Evolutionary conservation across 2,797 vertebrate genomes (phyloP).

Genomic region (Anguilla obscura): DNA sequence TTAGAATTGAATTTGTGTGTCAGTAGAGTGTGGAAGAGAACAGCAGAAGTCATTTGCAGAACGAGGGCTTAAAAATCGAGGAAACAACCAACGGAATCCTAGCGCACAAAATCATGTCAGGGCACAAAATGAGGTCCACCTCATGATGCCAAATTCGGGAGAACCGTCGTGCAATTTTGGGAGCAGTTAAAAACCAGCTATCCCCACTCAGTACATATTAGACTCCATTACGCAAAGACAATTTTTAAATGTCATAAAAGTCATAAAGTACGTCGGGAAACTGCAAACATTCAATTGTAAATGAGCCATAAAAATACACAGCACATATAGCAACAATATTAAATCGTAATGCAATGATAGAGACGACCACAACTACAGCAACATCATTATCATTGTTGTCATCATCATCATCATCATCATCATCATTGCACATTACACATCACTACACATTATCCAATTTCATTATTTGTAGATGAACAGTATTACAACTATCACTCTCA

Average conservation of each 20-base stretch:
- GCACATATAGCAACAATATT: neutral
- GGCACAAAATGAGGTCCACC: neutral
- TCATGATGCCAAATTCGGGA: neutral
- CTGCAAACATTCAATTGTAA: too few species aligned
- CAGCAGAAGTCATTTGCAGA: neutral
- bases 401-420: neutral
- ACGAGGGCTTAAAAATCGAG: neutral
- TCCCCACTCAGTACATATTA: too few species aligned
- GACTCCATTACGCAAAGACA: too few species aligned
- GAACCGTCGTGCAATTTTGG: neutral
- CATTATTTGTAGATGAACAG: neutral
- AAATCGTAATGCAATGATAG: neutral
- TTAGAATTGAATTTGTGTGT: neutral
- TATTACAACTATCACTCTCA: neutral
- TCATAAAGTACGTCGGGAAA: too few species aligned
- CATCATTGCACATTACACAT: neutral
- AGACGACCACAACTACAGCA: neutral
- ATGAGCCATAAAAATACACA: neutral
- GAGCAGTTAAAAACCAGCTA: neutral
- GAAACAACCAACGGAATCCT: neutral
- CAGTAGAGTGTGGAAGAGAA: neutral
- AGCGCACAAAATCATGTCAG: too few species aligned
- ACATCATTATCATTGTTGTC: neutral
- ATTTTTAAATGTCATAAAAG: too few species aligned
- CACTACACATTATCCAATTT: neutral